Percentiles rank a stretch among this genome's conserved stretches.
phyloP scores from a whole-genome alignment of 2,113 vertebrate species.

The Laticauda colubrina region DNA sequence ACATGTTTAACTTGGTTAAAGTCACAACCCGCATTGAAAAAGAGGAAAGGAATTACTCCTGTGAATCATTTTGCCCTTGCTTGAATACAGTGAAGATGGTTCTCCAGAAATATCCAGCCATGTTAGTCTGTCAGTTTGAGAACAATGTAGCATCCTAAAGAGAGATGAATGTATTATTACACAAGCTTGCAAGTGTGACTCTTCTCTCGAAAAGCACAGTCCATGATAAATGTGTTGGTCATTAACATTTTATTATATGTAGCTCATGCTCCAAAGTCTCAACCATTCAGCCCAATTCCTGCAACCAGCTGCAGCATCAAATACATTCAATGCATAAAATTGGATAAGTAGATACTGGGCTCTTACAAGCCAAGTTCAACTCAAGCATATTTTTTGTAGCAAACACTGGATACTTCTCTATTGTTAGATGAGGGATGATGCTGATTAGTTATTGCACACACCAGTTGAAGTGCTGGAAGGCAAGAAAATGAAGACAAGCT shows the following conservation, averaged over 20 bases:
- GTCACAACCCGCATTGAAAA: not conserved
- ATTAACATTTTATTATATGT: not conserved
- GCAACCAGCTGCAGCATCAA: not conserved
- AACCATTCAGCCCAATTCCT: not conserved
- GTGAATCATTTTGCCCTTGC: not conserved
- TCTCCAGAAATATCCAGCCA: not conserved
- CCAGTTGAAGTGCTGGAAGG: not conserved
- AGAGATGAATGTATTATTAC: not conserved
- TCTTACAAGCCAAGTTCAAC: not conserved
- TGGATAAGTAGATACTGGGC: not conserved
- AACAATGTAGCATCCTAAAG: not conserved
- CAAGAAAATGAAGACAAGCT: not conserved
- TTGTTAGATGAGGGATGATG: not conserved
- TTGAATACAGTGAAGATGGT: not conserved
- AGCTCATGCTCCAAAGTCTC: not conserved
- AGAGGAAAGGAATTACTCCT: not conserved
- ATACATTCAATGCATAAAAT: not conserved
- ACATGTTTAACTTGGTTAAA: not conserved
- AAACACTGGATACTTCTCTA: not conserved
- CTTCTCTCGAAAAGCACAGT: not conserved
- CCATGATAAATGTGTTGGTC: not conserved
- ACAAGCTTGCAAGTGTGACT: not conserved
- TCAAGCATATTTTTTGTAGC: not conserved
- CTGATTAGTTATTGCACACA: not conserved
- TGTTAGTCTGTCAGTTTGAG: not conserved